phyloP scores from a whole-genome alignment of 2,888 invertebrate species.

The Xestia ashworthii region DNA sequence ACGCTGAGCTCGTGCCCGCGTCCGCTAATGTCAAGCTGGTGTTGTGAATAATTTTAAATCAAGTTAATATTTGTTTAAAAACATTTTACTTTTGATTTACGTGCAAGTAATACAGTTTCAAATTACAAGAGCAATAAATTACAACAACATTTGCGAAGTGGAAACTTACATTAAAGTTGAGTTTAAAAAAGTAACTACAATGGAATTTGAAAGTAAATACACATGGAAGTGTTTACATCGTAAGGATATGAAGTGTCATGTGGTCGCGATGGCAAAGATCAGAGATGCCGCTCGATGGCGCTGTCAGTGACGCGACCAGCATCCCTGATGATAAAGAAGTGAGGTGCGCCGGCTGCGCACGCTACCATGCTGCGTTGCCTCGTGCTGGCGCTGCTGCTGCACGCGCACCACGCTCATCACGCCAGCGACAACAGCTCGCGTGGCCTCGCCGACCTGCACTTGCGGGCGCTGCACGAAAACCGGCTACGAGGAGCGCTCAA shows the following conservation, averaged over 20 bases:
- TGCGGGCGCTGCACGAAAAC: conserved; percentile 20
- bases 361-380: conserved; percentile 32
- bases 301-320: neutral
- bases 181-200: neutral
- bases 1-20: neutral
- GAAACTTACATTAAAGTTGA: neutral
- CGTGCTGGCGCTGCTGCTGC: conserved; percentile 44
- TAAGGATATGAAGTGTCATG: conserved; percentile 10
- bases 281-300: neutral
- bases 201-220: neutral
- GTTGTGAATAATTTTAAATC: neutral
- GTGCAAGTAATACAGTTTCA: neutral
- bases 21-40: neutral
- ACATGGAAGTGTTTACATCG: neutral
- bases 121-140: neutral
- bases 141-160: neutral
- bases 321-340: conserved; percentile 14
- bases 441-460: conserved; percentile 9
- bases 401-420: conserved; percentile 10
- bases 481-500: neutral
- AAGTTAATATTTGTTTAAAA: neutral
- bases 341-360: conserved; percentile 31
- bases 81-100: neutral
- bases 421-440: conserved; percentile 17
- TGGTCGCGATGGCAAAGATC: conserved; percentile 8